Base-by-base conservation (phyloP, 2,113 vertebrate species). In the Microcebus murinus region DNA sequence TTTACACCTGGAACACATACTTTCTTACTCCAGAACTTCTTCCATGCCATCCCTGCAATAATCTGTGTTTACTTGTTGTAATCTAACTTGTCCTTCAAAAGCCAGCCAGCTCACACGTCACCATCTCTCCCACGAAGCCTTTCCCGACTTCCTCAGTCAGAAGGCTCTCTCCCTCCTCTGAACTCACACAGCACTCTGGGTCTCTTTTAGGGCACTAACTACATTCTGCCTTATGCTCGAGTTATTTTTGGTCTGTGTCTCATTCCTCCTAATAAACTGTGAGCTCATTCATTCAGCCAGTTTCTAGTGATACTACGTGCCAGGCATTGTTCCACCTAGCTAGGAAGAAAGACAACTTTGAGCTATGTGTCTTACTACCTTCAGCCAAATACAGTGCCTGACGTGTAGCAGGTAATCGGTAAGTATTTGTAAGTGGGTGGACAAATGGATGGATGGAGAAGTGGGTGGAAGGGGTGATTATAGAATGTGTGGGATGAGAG, bases 281-380 rank as follows among this genome's bases (percentile, higher is more conserved):
- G 96, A 98, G 91, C 77, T 96, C 96, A 96, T 77, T 94, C 91
- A 80, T 92, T 84, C 81, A 76, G 93, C 65, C 85, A 36, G 2
- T 77, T 70, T 76, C n/a, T 31, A 76, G 85, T 48, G 59, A 34
- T 42, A 55, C 36, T 29, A 9, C 23, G 8, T 42, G 52, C 29
- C 34, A n/a, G 89, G 76, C 61, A 63, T 59, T n/a, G 1, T 76
- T 94, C 85, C 71, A 36, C 36, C 52, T 3, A 4, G 25, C 48
- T 59, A 39, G 39, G 63, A 87, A 48, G 57, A 87, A 25, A 39
- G 73, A 45, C 36, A 55, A 21, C 50, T 73, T 86, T 34, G 59
- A 80, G 50, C 59, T 65, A 12, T 65, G 39, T 50, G 39, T 76
- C 45, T 87, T n/a, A n/a, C 76, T 50, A 70, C 57, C 39, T 88